Conservation (phyloP, 2,113 vertebrate species). For the Poeciliopsis occidentalis region DNA sequence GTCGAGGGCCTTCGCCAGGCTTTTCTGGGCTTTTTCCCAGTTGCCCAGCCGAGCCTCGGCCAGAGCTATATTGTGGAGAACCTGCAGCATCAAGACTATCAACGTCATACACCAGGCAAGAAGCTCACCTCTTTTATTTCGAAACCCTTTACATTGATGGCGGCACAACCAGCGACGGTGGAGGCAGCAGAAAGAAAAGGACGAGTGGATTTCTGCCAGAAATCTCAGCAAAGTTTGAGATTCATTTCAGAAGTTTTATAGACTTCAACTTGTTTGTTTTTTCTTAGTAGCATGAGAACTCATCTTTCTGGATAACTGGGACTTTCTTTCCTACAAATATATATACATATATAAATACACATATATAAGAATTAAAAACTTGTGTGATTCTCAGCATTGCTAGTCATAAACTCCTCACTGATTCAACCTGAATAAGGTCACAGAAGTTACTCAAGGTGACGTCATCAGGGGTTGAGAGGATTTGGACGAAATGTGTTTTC, state of each 20-base stretch:
- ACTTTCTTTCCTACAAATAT: too few species aligned
- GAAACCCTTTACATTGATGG: not conserved
- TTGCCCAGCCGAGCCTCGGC: conserved; percentile 80
- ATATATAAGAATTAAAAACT: too few species aligned
- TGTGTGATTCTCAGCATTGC: too few species aligned
- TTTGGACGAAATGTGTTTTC: not conserved
- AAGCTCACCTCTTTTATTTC: not conserved
- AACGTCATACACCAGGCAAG: not conserved
- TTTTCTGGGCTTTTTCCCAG: conserved; percentile 90
- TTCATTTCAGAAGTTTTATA: too few species aligned
- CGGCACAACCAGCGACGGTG: too few species aligned
- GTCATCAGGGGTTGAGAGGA: not conserved
- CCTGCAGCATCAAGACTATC: conserved; percentile 70
- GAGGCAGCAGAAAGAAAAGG: too few species aligned
- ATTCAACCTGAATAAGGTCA: not conserved
- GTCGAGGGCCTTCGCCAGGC: conserved; percentile 80
- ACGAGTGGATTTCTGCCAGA: too few species aligned
- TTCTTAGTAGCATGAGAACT: not conserved
- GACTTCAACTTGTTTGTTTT: too few species aligned
- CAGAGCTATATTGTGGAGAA: conserved; percentile 90
- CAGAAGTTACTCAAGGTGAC: not conserved
- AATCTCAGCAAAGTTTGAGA: too few species aligned
- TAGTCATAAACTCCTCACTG: not conserved
- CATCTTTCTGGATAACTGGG: not conserved
- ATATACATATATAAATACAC: too few species aligned